A percentile compares a stretch with the other conserved stretches of the same genome.
phyloP scores from a whole-genome alignment of 1,140 invertebrate genomes.

The Drosophila triauraria region DNA sequence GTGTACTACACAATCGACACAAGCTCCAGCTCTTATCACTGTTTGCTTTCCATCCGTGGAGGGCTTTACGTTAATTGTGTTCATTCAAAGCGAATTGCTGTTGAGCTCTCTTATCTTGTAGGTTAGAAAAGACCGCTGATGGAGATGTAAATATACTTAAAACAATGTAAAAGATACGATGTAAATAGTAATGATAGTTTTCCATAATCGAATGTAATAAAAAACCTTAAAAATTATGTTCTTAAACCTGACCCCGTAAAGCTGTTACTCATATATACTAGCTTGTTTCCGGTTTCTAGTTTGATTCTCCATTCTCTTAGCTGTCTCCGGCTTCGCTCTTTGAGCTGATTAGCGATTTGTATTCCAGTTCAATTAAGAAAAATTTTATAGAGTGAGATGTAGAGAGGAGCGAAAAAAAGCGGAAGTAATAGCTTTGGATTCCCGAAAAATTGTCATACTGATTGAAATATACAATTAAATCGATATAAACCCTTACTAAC shows the following conservation, averaged over 20 bases:
- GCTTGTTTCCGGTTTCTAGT: neutral
- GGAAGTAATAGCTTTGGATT: no score
- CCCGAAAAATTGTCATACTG: no score
- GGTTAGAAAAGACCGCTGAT: neutral
- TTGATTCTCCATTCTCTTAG: neutral
- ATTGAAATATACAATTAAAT: no score
- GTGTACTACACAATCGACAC: constrained; percentile 3
- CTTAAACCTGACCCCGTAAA: no score
- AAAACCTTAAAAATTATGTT: neutral
- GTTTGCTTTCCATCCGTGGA: constrained; percentile 6
- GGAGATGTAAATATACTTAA: neutral
- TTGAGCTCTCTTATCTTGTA: constrained; percentile 1
- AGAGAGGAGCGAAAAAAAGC: no score
- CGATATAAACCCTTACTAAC: neutral
- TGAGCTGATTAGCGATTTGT: constrained; percentile 65
- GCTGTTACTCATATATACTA: neutral
- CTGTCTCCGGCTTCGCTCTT: constrained; percentile 12
- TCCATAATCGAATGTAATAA: neutral
- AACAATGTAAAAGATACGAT: neutral
- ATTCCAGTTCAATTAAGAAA: constrained; percentile 65
- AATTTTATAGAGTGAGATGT: constrained; percentile 1
- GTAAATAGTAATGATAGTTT: neutral
- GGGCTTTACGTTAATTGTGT: constrained; percentile 4
- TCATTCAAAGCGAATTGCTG: neutral
- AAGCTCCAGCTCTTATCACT: constrained; percentile 25